A percentile compares a stretch with the other conserved stretches of the same genome.
phyloP scores from a whole-genome alignment of 2,888 invertebrate genomes.

The Ophonus ardosiacus region DNA sequence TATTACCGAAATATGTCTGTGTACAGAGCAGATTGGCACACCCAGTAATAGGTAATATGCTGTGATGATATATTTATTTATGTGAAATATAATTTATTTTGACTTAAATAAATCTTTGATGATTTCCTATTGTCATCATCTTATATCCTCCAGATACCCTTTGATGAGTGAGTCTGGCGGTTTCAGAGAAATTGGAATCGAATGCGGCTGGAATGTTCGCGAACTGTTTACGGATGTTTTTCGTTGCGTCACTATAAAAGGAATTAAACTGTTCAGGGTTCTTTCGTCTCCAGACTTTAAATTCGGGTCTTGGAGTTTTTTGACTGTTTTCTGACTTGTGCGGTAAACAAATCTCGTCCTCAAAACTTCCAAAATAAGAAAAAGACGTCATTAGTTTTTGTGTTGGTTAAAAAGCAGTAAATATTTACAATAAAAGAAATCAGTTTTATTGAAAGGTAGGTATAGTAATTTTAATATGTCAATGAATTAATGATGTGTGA shows the following conservation, averaged over 20 bases:
- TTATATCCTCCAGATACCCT: not conserved
- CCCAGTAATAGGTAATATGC: too few species aligned
- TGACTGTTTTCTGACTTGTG: not conserved
- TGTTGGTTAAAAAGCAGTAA: not conserved
- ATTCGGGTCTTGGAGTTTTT: not conserved
- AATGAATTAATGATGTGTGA: slow-evolving; percentile 27
- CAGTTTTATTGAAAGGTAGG: not conserved
- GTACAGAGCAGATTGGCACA: too few species aligned
- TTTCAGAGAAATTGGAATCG: slow-evolving; percentile 38
- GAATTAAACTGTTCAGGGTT: slow-evolving; percentile 5
- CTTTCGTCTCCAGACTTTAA: not conserved
- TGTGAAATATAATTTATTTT: not conserved
- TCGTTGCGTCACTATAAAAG: slow-evolving; percentile 40
- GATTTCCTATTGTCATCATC: not conserved
- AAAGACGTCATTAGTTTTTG: slow-evolving; percentile 14
- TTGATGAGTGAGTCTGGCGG: not conserved
- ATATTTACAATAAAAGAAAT: not conserved
- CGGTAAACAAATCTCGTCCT: not conserved
- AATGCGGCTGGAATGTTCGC: slow-evolving; percentile 13
- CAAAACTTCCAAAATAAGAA: not conserved
- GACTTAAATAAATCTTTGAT: not conserved
- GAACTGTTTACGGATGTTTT: slow-evolving; percentile 42
- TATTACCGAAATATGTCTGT: too few species aligned
- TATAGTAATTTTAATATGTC: slow-evolving; percentile 1
- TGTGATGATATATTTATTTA: too few species aligned